These are phyloP conservation scores for Acipenser ruthenus DNA, from an alignment of 2,797 vertebrate genomes.

Conservation along the genomic window DNA sequence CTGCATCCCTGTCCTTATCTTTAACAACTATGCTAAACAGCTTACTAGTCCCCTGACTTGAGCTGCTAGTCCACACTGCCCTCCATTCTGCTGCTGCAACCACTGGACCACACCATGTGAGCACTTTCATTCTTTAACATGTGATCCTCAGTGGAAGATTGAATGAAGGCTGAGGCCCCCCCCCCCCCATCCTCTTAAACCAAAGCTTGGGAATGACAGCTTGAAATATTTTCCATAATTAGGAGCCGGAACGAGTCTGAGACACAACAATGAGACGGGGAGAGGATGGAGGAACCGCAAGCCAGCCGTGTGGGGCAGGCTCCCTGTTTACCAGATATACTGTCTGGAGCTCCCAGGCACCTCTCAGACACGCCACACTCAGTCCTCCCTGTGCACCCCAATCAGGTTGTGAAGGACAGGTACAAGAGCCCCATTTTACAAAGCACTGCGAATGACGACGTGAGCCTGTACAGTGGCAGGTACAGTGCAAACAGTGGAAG, in stretches of 20 bases:
- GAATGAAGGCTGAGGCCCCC: background rate
- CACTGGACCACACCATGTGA: background rate
- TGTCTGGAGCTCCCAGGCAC: conserved; percentile 54
- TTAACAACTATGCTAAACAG: background rate
- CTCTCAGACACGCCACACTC: conserved; percentile 4
- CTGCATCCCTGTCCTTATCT: background rate
- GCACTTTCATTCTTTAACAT: too few species aligned
- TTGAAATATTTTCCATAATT: conserved; percentile 44
- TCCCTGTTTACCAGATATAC: conserved; percentile 57
- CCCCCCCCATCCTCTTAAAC: background rate
- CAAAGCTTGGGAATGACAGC: background rate
- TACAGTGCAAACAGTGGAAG: too few species aligned
- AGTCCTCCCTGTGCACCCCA: conserved; percentile 7
- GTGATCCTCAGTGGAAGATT: background rate
- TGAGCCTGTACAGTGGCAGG: too few species aligned
- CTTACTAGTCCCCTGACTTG: background rate
- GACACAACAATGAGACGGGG: conserved; percentile 48
- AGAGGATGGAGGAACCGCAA: conserved; percentile 47
- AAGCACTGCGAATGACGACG: too few species aligned
- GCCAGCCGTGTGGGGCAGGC: conserved; percentile 48
- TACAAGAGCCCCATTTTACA: too few species aligned
- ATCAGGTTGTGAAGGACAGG: too few species aligned
- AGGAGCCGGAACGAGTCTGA: conserved; percentile 39
- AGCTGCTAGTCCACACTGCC: background rate
- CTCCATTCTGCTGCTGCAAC: background rate